phyloP scores from a whole-genome alignment of 2,888 invertebrate genomes.

The Pristionchus exspectatus region DNA sequence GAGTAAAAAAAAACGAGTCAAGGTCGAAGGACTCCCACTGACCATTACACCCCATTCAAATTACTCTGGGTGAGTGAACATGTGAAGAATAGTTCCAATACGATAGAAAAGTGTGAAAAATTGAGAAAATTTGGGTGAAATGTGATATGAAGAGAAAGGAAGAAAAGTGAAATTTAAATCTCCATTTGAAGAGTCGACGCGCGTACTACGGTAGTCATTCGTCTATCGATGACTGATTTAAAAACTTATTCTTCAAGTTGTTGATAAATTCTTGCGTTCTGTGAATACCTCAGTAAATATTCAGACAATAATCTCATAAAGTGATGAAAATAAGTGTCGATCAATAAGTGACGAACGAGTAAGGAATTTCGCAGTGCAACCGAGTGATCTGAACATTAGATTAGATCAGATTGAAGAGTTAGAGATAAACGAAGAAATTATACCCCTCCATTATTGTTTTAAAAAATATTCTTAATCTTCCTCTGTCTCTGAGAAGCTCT shows the following conservation, averaged over 20 bases:
- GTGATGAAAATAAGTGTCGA: too few species aligned
- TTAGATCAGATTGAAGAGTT: too few species aligned
- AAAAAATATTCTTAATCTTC: too few species aligned
- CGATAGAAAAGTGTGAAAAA: neutral
- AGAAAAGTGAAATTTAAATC: neutral
- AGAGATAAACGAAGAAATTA: too few species aligned
- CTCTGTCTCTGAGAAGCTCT: too few species aligned
- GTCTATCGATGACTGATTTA: conserved; percentile 4
- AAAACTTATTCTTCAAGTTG: neutral
- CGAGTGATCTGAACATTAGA: too few species aligned
- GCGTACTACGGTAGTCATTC: neutral
- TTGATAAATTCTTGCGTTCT: neutral
- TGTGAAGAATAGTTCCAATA: neutral
- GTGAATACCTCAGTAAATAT: too few species aligned
- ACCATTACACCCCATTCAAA: conserved; percentile 32
- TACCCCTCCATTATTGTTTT: too few species aligned
- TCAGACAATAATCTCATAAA: too few species aligned
- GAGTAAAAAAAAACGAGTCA: conserved; percentile 34
- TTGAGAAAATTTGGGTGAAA: neutral
- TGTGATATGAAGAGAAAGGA: neutral
- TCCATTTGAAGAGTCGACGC: neutral
- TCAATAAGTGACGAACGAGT: too few species aligned
- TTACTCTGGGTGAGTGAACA: neutral
- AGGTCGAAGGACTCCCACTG: conserved; percentile 12
- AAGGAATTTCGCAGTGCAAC: too few species aligned